Percentiles rank a stretch among this genome's conserved stretches.
These are phyloP conservation scores for Alloscopus bannaensis DNA, from an alignment of 2,888 invertebrate species.

Conservation along the genomic window DNA sequence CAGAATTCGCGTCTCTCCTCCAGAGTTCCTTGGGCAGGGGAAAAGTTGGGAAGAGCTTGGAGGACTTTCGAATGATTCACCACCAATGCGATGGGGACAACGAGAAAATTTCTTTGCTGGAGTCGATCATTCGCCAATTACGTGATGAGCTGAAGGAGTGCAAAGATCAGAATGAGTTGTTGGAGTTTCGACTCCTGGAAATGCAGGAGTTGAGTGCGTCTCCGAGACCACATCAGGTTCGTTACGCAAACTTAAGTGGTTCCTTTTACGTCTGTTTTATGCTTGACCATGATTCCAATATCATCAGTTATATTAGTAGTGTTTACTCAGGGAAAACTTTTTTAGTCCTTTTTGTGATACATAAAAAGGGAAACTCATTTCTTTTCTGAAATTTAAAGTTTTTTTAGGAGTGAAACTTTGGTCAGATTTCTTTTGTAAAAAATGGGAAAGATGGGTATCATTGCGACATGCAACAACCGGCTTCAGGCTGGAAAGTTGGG, in stretches of 20 bases:
- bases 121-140: slow-evolving; percentile 75
- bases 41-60: slow-evolving; percentile 42
- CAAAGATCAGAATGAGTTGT: slow-evolving; percentile 86
- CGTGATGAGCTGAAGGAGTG: slow-evolving; percentile 84
- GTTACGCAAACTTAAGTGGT: background rate
- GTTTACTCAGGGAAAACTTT: too few species aligned
- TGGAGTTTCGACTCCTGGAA: slow-evolving; percentile 87
- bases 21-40: slow-evolving; percentile 29
- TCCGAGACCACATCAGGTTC: slow-evolving; percentile 37
- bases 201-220: slow-evolving; percentile 78
- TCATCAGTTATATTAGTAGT: too few species aligned
- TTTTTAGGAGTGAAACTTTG: too few species aligned
- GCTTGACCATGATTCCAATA: too few species aligned
- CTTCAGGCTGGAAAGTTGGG: too few species aligned
- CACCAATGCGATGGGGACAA: slow-evolving; percentile 58
- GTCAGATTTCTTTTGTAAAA: too few species aligned
- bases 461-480: too few species aligned
- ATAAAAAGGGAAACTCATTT: too few species aligned
- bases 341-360: too few species aligned
- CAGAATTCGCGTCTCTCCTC: slow-evolving; percentile 44
- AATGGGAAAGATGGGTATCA: too few species aligned
- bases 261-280: background rate
- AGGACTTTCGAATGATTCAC: slow-evolving; percentile 55
- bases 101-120: slow-evolving; percentile 64
- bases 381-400: too few species aligned